Evolutionary conservation across 2,797 vertebrate genomes (phyloP).

Genomic region (Coilia nasus): DNA sequence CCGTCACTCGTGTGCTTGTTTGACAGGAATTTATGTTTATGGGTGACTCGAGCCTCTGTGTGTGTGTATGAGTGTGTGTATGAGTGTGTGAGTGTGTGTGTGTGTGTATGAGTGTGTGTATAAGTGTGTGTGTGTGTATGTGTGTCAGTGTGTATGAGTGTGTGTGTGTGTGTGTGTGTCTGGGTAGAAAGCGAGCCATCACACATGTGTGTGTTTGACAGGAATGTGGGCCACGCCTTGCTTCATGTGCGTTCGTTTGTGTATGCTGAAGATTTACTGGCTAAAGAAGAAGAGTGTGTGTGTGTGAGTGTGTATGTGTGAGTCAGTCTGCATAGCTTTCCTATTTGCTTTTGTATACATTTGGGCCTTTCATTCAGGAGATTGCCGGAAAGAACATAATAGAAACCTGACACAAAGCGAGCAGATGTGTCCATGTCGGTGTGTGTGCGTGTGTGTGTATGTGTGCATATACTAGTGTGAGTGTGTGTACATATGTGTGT

Average conservation of each 20-base stretch:
- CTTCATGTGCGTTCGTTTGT: background rate
- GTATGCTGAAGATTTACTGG: slow-evolving; percentile 31
- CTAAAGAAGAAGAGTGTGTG: background rate
- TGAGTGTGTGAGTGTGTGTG: too few species aligned
- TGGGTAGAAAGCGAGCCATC: too few species aligned
- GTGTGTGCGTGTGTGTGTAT: background rate
- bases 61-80: too few species aligned
- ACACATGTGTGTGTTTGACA: slow-evolving; percentile 27
- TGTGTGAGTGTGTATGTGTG: too few species aligned
- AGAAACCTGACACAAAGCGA: slow-evolving; percentile 20
- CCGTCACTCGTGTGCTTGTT: too few species aligned
- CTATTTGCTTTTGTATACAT: slow-evolving; percentile 1
- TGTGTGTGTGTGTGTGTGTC: too few species aligned
- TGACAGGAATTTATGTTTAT: too few species aligned
- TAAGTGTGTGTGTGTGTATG: too few species aligned
- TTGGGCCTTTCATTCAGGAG: slow-evolving; percentile 25
- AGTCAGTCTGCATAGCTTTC: slow-evolving; percentile 1
- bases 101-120: too few species aligned
- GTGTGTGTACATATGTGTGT: background rate
- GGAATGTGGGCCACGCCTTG: slow-evolving; percentile 47
- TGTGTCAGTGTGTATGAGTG: too few species aligned
- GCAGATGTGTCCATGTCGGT: slow-evolving; percentile 21
- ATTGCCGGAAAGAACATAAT: slow-evolving; percentile 39
- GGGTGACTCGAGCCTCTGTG: too few species aligned
- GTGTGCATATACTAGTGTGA: background rate